Evolutionary conservation across 2,797 vertebrate genomes (phyloP).

Genomic region (Aulostomus chinensis): DNA sequence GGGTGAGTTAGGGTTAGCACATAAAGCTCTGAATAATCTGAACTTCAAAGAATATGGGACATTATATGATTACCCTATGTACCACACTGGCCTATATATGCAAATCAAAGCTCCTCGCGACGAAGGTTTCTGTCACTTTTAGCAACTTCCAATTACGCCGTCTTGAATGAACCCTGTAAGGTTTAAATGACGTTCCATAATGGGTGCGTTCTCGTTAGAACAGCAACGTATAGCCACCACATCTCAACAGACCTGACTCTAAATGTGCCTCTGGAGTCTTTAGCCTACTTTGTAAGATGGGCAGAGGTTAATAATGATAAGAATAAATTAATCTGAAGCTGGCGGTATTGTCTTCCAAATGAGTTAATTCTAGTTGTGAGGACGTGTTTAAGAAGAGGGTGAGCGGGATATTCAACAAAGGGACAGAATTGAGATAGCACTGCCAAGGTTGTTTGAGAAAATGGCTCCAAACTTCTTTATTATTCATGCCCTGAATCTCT

Average conservation of each 20-base stretch:
- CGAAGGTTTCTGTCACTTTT: constrained; percentile 36
- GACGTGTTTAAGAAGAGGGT: constrained; percentile 27
- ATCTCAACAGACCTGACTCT: constrained; percentile 31
- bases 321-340: constrained; percentile 43
- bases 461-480: constrained; percentile 10
- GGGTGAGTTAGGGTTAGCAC: constrained; percentile 13
- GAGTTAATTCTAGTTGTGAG: constrained; percentile 35
- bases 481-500: constrained; percentile 1
- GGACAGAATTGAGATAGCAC: constrained; percentile 11
- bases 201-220: constrained; percentile 39
- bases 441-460: constrained; percentile 25
- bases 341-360: constrained; percentile 32
- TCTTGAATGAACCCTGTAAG: constrained; percentile 42
- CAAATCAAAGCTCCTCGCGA: constrained; percentile 43
- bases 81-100: constrained; percentile 50
- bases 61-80: constrained; percentile 51
- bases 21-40: constrained; percentile 27
- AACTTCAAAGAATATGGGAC: constrained; percentile 42
- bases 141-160: constrained; percentile 52
- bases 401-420: constrained; percentile 21
- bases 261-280: constrained; percentile 45
- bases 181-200: constrained; percentile 50
- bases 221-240: constrained; percentile 38
- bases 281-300: constrained; percentile 56
- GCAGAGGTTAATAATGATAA: constrained; percentile 70